A percentile compares a stretch with the other conserved stretches of the same genome.
Evolutionary conservation across 2,797 vertebrate species (phyloP).

Genomic region (Leucoraja ocellata): DNA sequence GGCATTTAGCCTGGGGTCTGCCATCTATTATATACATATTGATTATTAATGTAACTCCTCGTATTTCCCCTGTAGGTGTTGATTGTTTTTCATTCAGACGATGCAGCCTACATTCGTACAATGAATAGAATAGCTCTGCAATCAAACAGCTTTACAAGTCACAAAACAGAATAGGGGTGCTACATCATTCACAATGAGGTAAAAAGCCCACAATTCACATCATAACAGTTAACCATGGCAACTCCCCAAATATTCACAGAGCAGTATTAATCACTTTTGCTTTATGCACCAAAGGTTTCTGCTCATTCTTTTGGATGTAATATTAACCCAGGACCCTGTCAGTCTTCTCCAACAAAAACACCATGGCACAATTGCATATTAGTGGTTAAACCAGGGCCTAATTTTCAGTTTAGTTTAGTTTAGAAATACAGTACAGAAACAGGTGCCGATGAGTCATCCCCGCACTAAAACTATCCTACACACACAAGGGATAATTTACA

Average conservation of each 20-base stretch:
- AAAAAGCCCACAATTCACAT: background rate
- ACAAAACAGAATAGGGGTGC: background rate
- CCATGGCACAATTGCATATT: background rate
- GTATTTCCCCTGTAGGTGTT: constrained; percentile 18
- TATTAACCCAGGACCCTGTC: background rate
- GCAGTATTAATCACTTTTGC: background rate
- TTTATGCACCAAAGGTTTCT: background rate
- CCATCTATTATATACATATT: constrained; percentile 20
- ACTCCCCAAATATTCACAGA: background rate
- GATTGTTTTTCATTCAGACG: background rate
- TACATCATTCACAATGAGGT: background rate
- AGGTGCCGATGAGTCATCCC: too few relatives aligned
- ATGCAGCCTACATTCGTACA: background rate
- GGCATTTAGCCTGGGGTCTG: background rate
- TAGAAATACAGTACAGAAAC: too few relatives aligned
- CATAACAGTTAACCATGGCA: background rate
- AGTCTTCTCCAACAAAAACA: background rate
- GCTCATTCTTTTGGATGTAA: background rate
- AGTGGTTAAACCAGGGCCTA: background rate
- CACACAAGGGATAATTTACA: too few relatives aligned
- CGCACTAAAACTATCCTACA: too few relatives aligned
- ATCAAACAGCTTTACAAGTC: background rate
- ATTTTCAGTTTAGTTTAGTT: too few relatives aligned
- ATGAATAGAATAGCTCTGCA: background rate
- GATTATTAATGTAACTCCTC: constrained; percentile 12